phyloP scores from a whole-genome alignment of 2,113 vertebrate genomes.

The Gymnarchus niloticus region DNA sequence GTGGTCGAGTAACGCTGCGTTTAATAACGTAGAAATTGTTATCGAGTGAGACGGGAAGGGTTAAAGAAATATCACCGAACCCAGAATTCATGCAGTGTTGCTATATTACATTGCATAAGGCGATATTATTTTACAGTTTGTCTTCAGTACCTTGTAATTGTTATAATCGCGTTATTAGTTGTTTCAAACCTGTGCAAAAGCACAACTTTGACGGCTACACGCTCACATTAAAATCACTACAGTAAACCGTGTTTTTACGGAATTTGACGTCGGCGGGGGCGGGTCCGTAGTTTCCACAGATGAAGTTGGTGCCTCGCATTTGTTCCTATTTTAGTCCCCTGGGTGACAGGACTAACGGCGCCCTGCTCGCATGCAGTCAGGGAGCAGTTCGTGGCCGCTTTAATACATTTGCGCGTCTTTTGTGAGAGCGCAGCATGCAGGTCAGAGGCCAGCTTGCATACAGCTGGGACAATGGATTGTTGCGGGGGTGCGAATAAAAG shows the following conservation, averaged over 20 bases:
- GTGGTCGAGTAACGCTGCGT: not conserved
- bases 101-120: too few relatives aligned
- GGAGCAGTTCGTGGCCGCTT: not conserved
- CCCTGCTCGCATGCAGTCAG: not conserved
- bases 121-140: too few relatives aligned
- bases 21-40: not conserved
- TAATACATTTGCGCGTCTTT: slow-evolving; percentile 22
- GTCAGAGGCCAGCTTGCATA: slow-evolving; percentile 43
- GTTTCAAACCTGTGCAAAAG: not conserved
- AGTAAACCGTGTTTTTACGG: not conserved
- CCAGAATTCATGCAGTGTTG: too few relatives aligned
- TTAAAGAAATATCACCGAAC: not conserved
- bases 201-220: not conserved
- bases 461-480: slow-evolving; percentile 33
- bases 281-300: too few relatives aligned
- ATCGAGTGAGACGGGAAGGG: not conserved
- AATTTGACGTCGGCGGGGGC: too few relatives aligned
- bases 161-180: not conserved
- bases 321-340: too few relatives aligned
- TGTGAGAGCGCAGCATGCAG: slow-evolving; percentile 41
- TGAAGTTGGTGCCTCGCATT: too few relatives aligned
- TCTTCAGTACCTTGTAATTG: not conserved
- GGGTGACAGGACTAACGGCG: slow-evolving; percentile 22
- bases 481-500: slow-evolving; percentile 45
- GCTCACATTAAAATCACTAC: not conserved